Percentiles rank a stretch among this genome's conserved stretches.
Conservation (phyloP, 2,797 vertebrate genomes). For the Triplophysa bombifrons region DNA sequence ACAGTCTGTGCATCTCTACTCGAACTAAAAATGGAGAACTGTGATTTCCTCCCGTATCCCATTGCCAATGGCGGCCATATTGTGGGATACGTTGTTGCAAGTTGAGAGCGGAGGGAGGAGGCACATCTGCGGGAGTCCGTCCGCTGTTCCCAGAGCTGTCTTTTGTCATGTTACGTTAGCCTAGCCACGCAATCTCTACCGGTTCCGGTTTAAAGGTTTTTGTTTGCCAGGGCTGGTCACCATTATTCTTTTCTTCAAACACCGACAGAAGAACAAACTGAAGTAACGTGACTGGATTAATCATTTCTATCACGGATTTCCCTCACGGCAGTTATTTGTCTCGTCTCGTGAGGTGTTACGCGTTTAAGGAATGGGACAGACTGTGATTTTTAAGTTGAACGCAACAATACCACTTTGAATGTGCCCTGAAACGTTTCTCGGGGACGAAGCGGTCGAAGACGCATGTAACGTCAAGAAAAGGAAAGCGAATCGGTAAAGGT, state of each 20-base stretch:
- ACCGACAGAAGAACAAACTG: slow-evolving; percentile 10
- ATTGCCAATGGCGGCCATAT: slow-evolving; percentile 57
- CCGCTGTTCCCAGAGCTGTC: slow-evolving; percentile 68
- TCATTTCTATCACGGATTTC: slow-evolving; percentile 33
- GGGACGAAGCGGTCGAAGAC: slow-evolving; percentile 59
- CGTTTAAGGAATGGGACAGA: slow-evolving; percentile 71
- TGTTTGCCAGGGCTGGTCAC: slow-evolving; percentile 57
- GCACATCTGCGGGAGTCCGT: slow-evolving; percentile 53
- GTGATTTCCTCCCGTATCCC: slow-evolving; percentile 13
- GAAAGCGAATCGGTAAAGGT: slow-evolving; percentile 71
- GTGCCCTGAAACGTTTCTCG: slow-evolving; percentile 52
- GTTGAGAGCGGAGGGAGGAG: slow-evolving; percentile 48
- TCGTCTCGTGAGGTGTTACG: slow-evolving; percentile 33
- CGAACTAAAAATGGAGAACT: neutral
- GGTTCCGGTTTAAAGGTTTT: slow-evolving; percentile 59
- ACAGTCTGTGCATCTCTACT: neutral
- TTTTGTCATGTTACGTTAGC: slow-evolving; percentile 72
- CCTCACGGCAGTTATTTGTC: slow-evolving; percentile 15
- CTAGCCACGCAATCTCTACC: slow-evolving; percentile 64
- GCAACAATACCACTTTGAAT: slow-evolving; percentile 46
- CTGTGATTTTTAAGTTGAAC: slow-evolving; percentile 51
- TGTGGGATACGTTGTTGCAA: slow-evolving; percentile 52
- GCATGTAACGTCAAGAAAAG: slow-evolving; percentile 70
- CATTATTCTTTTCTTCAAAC: slow-evolving; percentile 52
- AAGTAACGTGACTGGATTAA: slow-evolving; percentile 52